phyloP scores from a whole-genome alignment of 2,888 invertebrate species.

The Camptogramma bilineatum region DNA sequence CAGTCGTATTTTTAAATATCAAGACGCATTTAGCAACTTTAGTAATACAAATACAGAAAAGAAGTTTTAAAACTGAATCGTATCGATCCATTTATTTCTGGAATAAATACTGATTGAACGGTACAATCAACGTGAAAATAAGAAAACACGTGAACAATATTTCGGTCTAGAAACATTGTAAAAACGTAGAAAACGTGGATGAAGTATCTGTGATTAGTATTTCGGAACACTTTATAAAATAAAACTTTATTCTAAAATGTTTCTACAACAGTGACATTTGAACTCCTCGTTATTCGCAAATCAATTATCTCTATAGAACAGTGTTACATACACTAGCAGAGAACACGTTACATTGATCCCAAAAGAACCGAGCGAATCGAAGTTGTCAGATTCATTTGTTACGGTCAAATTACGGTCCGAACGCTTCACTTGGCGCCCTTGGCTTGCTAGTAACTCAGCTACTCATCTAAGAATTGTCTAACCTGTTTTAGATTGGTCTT shows the following conservation, averaged over 20 bases:
- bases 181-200: too few relatives aligned
- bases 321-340: neutral
- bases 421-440: constrained; percentile 59
- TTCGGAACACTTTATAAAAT: too few relatives aligned
- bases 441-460: constrained; percentile 43
- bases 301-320: too few relatives aligned
- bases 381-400: constrained; percentile 56
- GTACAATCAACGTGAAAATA: too few relatives aligned
- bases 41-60: neutral
- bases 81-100: too few relatives aligned
- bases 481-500: constrained; percentile 33
- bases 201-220: too few relatives aligned
- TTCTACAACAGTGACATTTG: too few relatives aligned
- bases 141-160: too few relatives aligned
- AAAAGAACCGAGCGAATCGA: constrained; percentile 46
- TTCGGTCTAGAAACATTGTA: too few relatives aligned
- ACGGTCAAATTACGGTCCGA: constrained; percentile 52
- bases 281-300: too few relatives aligned
- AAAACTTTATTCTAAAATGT: neutral
- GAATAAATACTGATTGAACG: too few relatives aligned
- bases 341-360: constrained; percentile 35
- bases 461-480: constrained; percentile 41
- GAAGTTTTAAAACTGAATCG: neutral
- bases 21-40: neutral
- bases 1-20: neutral